These are phyloP conservation scores for Digitonthophagus gazella DNA, from an alignment of 2,888 invertebrate species.

Conservation along the genomic window DNA sequence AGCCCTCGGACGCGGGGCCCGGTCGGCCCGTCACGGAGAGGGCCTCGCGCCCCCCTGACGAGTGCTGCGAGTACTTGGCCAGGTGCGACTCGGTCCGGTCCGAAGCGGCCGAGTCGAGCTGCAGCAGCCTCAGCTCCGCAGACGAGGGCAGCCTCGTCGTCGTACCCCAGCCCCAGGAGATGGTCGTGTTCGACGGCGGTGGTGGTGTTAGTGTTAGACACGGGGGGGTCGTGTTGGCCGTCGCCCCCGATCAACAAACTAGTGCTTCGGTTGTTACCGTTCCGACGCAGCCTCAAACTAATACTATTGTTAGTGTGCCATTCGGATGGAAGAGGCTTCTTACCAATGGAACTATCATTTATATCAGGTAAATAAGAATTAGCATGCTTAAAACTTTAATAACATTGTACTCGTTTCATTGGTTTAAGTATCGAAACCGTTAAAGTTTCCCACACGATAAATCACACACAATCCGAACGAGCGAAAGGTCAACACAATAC, in stretches of 20 bases:
- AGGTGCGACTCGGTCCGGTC: conserved; percentile 59
- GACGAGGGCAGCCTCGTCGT: conserved; percentile 44
- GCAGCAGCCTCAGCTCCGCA: conserved; percentile 55
- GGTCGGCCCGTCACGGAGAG: conserved; percentile 39
- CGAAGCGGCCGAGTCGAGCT: conserved; percentile 60
- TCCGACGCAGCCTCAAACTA: conserved; percentile 30
- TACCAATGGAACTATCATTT: conserved; percentile 69
- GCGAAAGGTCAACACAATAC: neutral
- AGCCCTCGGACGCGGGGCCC: conserved; percentile 26
- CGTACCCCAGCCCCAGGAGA: conserved; percentile 41
- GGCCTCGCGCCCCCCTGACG: conserved; percentile 47
- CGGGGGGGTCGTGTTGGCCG: conserved; percentile 46
- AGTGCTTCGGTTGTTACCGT: conserved; percentile 33
- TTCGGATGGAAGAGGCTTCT: conserved; percentile 76
- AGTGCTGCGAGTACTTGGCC: conserved; percentile 40
- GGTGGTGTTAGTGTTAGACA: conserved; percentile 48
- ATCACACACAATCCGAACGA: neutral
- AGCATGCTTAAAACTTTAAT: neutral
- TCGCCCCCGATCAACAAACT: conserved; percentile 41
- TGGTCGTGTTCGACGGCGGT: conserved; percentile 51
- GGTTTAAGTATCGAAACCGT: no score
- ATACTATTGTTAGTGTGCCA: conserved; percentile 57
- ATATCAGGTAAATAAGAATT: conserved; percentile 70
- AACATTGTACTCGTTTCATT: neutral
- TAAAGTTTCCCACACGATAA: neutral